These are phyloP conservation scores for Augiades crinisus DNA, from an alignment of 2,888 invertebrate genomes.

Conservation along the genomic window DNA sequence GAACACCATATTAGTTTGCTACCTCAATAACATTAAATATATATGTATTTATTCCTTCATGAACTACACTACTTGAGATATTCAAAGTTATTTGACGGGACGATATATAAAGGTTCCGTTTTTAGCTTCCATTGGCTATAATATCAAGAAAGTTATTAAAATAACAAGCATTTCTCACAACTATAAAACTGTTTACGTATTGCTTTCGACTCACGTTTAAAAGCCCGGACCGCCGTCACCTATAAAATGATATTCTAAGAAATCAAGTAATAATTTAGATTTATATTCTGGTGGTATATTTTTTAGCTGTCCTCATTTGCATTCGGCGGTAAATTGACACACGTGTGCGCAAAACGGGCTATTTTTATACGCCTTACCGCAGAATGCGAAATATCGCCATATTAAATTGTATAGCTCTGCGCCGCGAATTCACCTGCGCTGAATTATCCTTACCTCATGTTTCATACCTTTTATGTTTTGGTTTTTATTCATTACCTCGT, in stretches of 20 bases:
- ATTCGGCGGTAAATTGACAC: conserved; percentile 8
- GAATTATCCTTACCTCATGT: not conserved
- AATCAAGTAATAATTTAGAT: conserved; percentile 15
- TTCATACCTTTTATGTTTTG: too few relatives aligned
- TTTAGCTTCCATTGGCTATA: too few relatives aligned
- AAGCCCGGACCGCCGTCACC: too few relatives aligned
- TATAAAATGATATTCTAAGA: conserved; percentile 6
- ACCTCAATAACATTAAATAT: too few relatives aligned
- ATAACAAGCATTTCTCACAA: not conserved
- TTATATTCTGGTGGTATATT: conserved; percentile 19
- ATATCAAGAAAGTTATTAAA: not conserved
- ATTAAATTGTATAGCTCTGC: not conserved
- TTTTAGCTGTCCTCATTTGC: conserved; percentile 17
- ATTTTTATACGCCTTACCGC: conserved; percentile 3
- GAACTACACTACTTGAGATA: too few relatives aligned
- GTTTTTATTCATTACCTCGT: too few relatives aligned
- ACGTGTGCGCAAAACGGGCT: conserved; percentile 10
- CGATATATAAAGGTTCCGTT: too few relatives aligned
- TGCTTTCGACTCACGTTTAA: not conserved
- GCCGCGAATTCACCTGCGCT: not conserved
- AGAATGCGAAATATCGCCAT: conserved; percentile 5
- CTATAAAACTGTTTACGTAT: not conserved
- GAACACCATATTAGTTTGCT: too few relatives aligned
- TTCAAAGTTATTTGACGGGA: too few relatives aligned
- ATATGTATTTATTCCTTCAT: too few relatives aligned